Percentiles rank a stretch among this genome's conserved stretches.
Conservation (phyloP, 2,888 invertebrate species). For the Ellobium chinense region DNA sequence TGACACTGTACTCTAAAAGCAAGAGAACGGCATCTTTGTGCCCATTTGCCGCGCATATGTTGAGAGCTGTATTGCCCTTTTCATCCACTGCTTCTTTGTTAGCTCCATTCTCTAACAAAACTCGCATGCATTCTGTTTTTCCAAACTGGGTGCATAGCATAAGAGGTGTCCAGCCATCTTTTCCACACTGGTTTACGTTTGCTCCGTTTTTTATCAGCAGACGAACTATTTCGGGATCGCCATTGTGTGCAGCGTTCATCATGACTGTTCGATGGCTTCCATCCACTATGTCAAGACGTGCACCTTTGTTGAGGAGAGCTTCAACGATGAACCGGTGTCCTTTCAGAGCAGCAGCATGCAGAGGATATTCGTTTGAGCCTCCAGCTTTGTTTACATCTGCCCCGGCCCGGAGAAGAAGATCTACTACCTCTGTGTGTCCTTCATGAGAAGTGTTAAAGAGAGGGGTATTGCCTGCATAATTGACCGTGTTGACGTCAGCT, state of each 20-base stretch:
- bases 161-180: background rate
- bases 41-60: background rate
- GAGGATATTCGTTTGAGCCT: background rate
- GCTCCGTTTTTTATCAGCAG: slow-evolving; percentile 3
- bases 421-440: background rate
- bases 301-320: background rate
- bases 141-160: slow-evolving; percentile 6
- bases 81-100: background rate
- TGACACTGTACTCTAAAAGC: background rate
- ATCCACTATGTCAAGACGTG: background rate
- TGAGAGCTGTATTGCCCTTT: slow-evolving; percentile 14
- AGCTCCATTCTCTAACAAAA: slow-evolving; percentile 17
- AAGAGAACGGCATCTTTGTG: background rate
- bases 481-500: background rate
- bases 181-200: background rate
- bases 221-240: background rate
- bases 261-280: background rate
- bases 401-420: background rate
- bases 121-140: background rate
- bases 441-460: background rate
- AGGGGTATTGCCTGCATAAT: background rate
- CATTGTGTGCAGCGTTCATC: background rate
- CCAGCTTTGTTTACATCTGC: background rate
- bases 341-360: slow-evolving; percentile 7
- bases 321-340: background rate